Evolutionary conservation across 2,113 vertebrate species (phyloP).

Genomic region (Falcunculus frontatus): DNA sequence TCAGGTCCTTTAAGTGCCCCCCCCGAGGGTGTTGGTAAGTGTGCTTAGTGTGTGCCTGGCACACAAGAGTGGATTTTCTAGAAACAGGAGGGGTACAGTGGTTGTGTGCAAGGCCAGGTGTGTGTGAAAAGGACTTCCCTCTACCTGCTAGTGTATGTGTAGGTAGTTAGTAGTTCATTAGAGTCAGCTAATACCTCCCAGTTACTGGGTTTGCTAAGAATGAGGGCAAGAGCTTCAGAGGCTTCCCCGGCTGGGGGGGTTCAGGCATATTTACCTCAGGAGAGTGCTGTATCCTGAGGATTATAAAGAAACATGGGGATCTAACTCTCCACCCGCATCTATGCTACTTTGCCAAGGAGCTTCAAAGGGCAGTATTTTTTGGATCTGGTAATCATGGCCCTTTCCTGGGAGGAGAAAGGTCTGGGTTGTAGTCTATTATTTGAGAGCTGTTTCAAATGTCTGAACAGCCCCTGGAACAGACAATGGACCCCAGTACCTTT

Average conservation of each 20-base stretch:
- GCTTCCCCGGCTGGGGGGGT: accelerated
- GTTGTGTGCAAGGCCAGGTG: background rate
- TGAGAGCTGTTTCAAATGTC: background rate
- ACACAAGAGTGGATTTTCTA: background rate
- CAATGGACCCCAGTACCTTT: background rate
- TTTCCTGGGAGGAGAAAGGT: background rate
- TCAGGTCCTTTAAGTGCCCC: background rate
- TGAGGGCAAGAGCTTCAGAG: background rate
- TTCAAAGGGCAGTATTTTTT: background rate
- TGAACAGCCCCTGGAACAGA: background rate
- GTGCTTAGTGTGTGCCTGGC: background rate
- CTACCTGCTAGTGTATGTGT: background rate
- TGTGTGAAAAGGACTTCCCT: background rate
- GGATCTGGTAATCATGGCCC: background rate
- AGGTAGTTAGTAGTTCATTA: background rate
- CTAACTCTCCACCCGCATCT: background rate
- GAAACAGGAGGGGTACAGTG: background rate
- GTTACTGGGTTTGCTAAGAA: background rate
- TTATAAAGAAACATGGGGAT: background rate
- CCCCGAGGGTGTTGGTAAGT: background rate
- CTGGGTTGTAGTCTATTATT: background rate
- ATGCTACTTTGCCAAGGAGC: background rate
- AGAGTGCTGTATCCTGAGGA: background rate
- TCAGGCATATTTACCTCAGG: background rate
- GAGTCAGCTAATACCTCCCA: background rate